Base-by-base conservation (phyloP, 2,888 invertebrate genomes). In the Teleiodes luculella region DNA sequence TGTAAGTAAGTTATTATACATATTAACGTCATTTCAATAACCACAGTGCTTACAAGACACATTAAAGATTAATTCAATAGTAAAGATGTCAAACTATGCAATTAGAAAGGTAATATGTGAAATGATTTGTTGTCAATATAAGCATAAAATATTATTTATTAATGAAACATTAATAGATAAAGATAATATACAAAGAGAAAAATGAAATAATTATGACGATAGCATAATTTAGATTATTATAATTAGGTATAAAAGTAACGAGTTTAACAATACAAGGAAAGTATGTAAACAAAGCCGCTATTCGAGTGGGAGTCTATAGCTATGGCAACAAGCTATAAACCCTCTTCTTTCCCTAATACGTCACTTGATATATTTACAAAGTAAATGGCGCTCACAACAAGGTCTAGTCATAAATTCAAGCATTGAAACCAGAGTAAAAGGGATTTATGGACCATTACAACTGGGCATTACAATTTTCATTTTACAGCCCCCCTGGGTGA, bases 401-500 rank as follows among this genome's bases (percentile, higher is more conserved):
- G 48, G 37, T 51, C 18, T 53, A 33, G 53, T 54, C 41, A 48
- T 47, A n/a, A 53, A 53, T 48, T 39, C 48, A 53, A 13, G 41
- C 31, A 47, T 3, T 39, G 37, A 8, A 53, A 48, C 47, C 24
- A 53, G 36, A 36, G 18, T 35, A 35, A 13, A 61, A 62, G 58
- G 56, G 45, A 48, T 58, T 64, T 68, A 70, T 68, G 57, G 58
- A 41, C 43, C 18, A 36, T 51, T 54, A 48, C 18, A 48, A 54
- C 41, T 28, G 37, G 24, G 35, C 48, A 35, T 39, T 41, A 30
- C 48, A 36, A 53, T 56, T 53, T 39, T 49, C 35, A 48, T 48
- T 52, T 56, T 52, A 56, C 36, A 33, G 35, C 41, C 37, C 24
- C 55, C 14, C 24, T 2, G 35, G 43, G 48, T 48, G 48, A 55